Evolutionary conservation across 2,797 vertebrate genomes (phyloP).

Genomic region (Acanthopagrus latus): DNA sequence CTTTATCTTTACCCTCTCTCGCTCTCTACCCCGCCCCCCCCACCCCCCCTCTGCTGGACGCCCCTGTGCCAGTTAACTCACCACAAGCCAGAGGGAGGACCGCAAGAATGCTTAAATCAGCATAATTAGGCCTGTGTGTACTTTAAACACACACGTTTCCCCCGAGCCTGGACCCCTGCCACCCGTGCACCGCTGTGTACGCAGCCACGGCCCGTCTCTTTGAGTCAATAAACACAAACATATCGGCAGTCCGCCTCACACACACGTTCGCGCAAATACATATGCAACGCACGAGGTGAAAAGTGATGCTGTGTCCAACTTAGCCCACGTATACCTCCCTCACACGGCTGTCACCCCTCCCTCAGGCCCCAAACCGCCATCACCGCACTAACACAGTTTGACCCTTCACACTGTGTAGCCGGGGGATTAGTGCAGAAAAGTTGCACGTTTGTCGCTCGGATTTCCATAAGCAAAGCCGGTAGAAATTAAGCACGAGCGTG

Average conservation of each 20-base stretch:
- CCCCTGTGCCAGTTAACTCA: slow-evolving; percentile 82
- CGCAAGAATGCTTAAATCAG: slow-evolving; percentile 86
- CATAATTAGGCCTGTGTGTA: slow-evolving; percentile 84
- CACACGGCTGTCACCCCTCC: slow-evolving; percentile 44
- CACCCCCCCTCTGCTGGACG: slow-evolving; percentile 70
- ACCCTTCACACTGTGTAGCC: slow-evolving; percentile 58
- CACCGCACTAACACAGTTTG: slow-evolving; percentile 61
- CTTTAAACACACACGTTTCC: slow-evolving; percentile 85
- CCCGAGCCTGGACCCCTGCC: slow-evolving; percentile 83
- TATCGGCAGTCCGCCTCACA: slow-evolving; percentile 76
- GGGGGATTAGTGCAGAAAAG: slow-evolving; percentile 28
- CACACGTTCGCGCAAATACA: slow-evolving; percentile 61
- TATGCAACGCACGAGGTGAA: slow-evolving; percentile 62
- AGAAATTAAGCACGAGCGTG: slow-evolving; percentile 54
- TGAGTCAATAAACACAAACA: slow-evolving; percentile 83
- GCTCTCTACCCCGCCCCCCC: slow-evolving; percentile 41
- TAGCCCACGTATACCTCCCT: slow-evolving; percentile 45
- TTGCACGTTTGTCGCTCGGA: slow-evolving; percentile 54
- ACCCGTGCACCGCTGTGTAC: slow-evolving; percentile 80
- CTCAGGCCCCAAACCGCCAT: slow-evolving; percentile 50
- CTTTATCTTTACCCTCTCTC: slow-evolving; percentile 50
- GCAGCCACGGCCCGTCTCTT: slow-evolving; percentile 78
- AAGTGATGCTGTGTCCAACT: slow-evolving; percentile 57
- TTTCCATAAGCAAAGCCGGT: slow-evolving; percentile 60
- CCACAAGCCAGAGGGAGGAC: slow-evolving; percentile 84